These are phyloP conservation scores for Leptopilina myrica DNA, from an alignment of 2,888 invertebrate genomes.

Conservation along the genomic window DNA sequence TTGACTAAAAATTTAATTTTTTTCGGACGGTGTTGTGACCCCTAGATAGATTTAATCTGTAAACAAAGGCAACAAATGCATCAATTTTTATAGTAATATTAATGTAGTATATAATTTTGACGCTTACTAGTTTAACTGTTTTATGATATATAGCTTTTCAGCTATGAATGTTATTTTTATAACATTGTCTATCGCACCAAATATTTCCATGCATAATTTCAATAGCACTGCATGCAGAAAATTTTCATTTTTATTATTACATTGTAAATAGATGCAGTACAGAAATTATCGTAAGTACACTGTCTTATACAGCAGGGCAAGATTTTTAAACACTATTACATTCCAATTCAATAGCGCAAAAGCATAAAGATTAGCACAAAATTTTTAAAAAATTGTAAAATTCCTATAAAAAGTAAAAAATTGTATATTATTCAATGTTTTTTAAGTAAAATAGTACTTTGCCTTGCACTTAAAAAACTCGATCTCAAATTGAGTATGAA, in stretches of 20 bases:
- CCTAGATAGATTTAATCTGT: no score
- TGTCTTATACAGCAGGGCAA: background rate
- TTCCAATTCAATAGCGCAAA: no score
- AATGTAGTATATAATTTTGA: background rate
- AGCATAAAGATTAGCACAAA: no score
- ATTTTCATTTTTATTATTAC: background rate
- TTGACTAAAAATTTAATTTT: no score
- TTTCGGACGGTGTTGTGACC: no score
- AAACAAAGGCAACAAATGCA: no score
- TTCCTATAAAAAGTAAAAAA: background rate
- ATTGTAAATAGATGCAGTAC: background rate
- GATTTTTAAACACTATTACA: no score
- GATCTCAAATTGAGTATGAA: no score
- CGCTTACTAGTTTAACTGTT: background rate
- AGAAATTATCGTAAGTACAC: background rate
- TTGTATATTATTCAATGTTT: conserved; percentile 18
- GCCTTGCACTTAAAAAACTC: background rate
- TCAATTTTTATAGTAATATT: no score
- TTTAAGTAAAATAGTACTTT: background rate
- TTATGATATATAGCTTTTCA: background rate
- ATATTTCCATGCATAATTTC: background rate
- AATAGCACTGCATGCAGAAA: background rate
- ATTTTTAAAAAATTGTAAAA: no score
- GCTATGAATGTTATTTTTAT: background rate
- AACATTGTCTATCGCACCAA: background rate